Conservation (phyloP, 2,797 vertebrate species). For the Lagocephalus sceleratus region DNA sequence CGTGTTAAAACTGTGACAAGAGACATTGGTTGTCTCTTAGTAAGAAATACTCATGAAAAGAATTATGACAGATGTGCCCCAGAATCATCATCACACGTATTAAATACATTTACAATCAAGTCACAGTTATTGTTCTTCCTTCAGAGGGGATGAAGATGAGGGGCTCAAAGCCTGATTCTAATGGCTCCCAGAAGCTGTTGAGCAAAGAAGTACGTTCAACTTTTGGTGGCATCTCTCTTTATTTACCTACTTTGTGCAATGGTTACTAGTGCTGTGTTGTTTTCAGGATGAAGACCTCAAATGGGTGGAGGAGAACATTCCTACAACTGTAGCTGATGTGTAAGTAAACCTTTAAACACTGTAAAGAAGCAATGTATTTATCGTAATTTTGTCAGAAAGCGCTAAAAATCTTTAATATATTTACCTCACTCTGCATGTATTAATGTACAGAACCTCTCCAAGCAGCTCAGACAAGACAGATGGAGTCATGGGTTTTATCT, state of each 20-base stretch:
- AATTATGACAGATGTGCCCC: too few relatives aligned
- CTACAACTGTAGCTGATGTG: constrained; percentile 93
- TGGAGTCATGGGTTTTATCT: too few relatives aligned
- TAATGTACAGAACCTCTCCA: too few relatives aligned
- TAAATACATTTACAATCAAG: neutral
- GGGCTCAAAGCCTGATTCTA: constrained; percentile 87
- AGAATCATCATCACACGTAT: too few relatives aligned
- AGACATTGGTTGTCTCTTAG: too few relatives aligned
- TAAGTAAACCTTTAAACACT: constrained; percentile 70
- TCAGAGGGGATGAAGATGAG: constrained; percentile 97
- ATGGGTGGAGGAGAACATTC: constrained; percentile 96
- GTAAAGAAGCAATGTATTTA: neutral
- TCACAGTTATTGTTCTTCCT: constrained; percentile 11
- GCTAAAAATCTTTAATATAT: too few relatives aligned
- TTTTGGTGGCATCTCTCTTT: neutral
- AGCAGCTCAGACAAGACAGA: too few relatives aligned
- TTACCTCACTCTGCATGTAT: too few relatives aligned
- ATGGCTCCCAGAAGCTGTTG: constrained; percentile 83
- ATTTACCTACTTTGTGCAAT: neutral
- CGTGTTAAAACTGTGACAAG: too few relatives aligned
- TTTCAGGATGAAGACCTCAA: constrained; percentile 91
- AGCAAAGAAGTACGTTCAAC: constrained; percentile 84
- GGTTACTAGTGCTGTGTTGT: constrained; percentile 11
- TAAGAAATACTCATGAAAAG: neutral
- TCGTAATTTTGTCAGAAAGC: too few relatives aligned